Evolutionary conservation across 1,140 invertebrate species (phyloP).

Genomic region (Drosophila willistoni): DNA sequence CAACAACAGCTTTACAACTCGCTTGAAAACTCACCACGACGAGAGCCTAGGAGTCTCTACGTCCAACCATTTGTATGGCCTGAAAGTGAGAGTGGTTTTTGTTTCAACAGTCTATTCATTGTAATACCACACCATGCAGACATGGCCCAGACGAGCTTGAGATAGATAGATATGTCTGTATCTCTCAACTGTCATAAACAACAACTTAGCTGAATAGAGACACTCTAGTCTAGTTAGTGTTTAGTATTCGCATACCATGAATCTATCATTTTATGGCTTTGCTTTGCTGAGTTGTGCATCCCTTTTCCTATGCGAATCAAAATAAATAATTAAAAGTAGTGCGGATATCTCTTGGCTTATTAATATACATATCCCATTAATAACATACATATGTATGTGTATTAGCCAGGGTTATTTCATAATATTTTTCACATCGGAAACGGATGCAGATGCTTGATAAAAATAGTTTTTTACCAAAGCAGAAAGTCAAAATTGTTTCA

Average conservation of each 20-base stretch:
- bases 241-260: neutral
- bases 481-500: neutral
- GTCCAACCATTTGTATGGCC: conserved; percentile 26
- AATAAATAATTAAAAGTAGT: conserved; percentile 8
- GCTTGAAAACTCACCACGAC: conserved; percentile 58
- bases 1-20: conserved; percentile 64
- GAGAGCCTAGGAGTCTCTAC: conserved; percentile 30
- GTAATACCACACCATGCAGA: conserved; percentile 4
- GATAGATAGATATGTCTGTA: neutral
- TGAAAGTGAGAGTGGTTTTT: conserved; percentile 67
- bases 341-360: conserved; percentile 11
- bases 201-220: neutral
- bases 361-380: neutral
- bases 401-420: conserved; percentile 1
- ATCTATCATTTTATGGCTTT: neutral
- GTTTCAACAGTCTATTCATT: conserved; percentile 19
- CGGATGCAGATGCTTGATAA: neutral
- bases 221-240: neutral
- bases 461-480: conserved; percentile 4
- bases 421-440: conserved; percentile 6
- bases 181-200: neutral
- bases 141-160: neutral
- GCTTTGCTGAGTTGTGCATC: neutral
- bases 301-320: conserved; percentile 10
- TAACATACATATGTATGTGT: neutral